Evolutionary conservation across 2,888 invertebrate genomes (phyloP), one percentile per base, ranked within the genome.

Genomic region (Sarcophaga subvicina): DNA sequence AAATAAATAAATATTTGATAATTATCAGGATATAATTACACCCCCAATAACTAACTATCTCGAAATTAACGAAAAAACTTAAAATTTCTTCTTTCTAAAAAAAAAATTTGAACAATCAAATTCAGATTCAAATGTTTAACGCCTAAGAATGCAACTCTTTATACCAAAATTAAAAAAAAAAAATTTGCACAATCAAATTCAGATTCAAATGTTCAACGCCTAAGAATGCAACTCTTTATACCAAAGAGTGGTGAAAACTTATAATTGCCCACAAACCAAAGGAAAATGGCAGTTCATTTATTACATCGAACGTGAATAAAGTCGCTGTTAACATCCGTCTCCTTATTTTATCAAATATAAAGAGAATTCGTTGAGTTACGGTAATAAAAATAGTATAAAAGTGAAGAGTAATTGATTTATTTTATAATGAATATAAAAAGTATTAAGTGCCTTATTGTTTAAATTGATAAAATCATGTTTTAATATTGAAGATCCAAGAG

Each of bases 371-470:
- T 70, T 14, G 22, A 27, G 45, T 78, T 22, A 45, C 17, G 2
- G 6, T 62, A 62, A 47, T 47, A 11, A 70, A 78, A 78, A 69
- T 22, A 11, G 67, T 37, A 20, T 45, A 14, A 69, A 45, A 60
- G 60, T 67, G 37, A 67, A 54, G 6, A 17, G 2, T 59, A 77
- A 67, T n/a, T 20, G 14, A 4, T 60, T 20, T 66, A 67, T 54
- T 27, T 37, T 69, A 10, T 59, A 17, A 62, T 20, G 47, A 45
- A 60, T 62, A 69, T 45, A 45, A 62, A 78, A 66, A 60, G 20
- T 22, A 14, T 60, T 62, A n/a, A 5, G 4, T 8, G 4, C 45
- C 8, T 45, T 62, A 37, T 62, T 6, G 60, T 20, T 72, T 5
- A 45, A n/a, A 11, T 12, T 47, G 20, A 62, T 20, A 73, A 62